Evolutionary conservation across 2,797 vertebrate genomes (phyloP), one percentile per base, ranked within the genome.

Genomic region (Simalia tracyae): DNA sequence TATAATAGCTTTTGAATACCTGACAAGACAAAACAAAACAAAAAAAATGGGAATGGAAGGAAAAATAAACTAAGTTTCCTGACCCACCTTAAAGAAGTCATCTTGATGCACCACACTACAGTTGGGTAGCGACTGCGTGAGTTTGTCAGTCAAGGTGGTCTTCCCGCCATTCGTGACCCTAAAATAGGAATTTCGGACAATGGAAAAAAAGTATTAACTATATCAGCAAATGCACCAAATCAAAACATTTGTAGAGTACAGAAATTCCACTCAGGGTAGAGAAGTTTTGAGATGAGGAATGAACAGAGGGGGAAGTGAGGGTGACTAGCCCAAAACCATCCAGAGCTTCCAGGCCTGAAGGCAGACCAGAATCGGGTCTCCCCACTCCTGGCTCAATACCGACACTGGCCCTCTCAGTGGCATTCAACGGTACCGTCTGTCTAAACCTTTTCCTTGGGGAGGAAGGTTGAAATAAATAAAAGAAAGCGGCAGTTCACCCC

Each of bases 21-120:
- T 46, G 72, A 24, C 36, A 1, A 60, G 15, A 17, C n/a, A 50
- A 28, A 56, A n/a, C 60, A 54, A 26, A 15, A 17, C 31, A 36
- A 36, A 46, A 81, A 60, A 76, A 11, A 50, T 28, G 50, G n/a
- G n/a, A 14, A 22, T 17, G 1, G 14, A 26, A 11, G n/a, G 42
- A 19, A 66, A 26, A 36, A 7, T 7, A 56, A 6, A 46, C 26
- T 4, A 31, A 87, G 22, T 42, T 66, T 46, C 64, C 68, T 2
- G 0, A 84, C 98, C 98, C 97, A 99, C 98, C 98, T 98, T 98
- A 97, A 99, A 99, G 97, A 99, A 99, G 97, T 99, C 98, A 94
- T 99, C 98, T 96, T 99, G 98, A 92, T 99, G 98, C 8, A 99
- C 98, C 68, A 99, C 98, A 89, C 98, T 98, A 94, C 98, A 99